phyloP scores from a whole-genome alignment of 2,888 invertebrate genomes.

The Hofmannophila pseudospretella region DNA sequence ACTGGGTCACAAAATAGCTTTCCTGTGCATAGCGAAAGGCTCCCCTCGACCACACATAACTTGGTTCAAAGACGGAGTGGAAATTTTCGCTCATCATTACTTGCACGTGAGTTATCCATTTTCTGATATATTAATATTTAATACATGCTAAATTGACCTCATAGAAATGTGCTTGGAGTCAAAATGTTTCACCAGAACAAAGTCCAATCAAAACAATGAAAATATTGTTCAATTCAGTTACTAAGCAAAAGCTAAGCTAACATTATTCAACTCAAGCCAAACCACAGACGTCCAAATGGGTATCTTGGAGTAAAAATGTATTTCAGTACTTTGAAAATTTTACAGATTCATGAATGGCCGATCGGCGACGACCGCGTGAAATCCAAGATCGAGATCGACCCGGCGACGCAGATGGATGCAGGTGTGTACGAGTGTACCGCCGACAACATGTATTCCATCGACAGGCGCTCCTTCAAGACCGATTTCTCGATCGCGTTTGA shows the following conservation, averaged over 20 bases:
- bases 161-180: no score
- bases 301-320: no score
- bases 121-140: no score
- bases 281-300: no score
- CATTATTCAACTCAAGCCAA: no score
- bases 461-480: conserved; percentile 93
- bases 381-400: conserved; percentile 96
- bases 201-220: no score
- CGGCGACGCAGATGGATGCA: conserved; percentile 96
- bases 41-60: conserved; percentile 94
- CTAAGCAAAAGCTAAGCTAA: no score
- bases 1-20: conserved; percentile 95
- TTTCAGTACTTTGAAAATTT: no score
- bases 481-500: conserved; percentile 95
- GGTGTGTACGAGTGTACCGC: conserved; percentile 97
- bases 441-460: conserved; percentile 95
- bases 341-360: conserved; percentile 95
- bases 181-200: no score
- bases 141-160: no score
- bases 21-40: conserved; percentile 93
- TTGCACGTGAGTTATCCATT: conserved; percentile 88
- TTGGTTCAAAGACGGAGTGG: conserved; percentile 97
- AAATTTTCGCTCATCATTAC: conserved; percentile 93
- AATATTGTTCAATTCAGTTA: no score
- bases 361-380: conserved; percentile 89